A percentile compares a stretch with the other conserved stretches of the same genome.
Conservation (phyloP, 2,797 vertebrate genomes). For the Antennarius maculatus region DNA sequence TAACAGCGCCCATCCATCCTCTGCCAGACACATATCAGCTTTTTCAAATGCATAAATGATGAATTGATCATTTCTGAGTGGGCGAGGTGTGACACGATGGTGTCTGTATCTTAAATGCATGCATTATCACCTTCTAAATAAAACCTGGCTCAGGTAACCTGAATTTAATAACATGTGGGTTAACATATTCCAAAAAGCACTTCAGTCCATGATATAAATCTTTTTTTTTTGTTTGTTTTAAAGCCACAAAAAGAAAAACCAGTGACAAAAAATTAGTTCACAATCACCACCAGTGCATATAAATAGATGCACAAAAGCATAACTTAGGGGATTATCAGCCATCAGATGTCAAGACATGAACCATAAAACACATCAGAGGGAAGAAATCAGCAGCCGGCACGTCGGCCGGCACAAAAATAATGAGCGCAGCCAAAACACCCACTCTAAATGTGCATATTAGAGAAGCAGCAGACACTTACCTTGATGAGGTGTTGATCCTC, state of each 20-base stretch:
- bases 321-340: slow-evolving; percentile 14
- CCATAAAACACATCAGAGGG: slow-evolving; percentile 19
- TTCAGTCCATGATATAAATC: neutral
- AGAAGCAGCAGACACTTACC: slow-evolving; percentile 20
- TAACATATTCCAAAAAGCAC: neutral
- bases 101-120: neutral
- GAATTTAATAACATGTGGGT: neutral
- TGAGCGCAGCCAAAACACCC: slow-evolving; percentile 8
- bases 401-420: neutral
- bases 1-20: neutral
- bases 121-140: neutral
- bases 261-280: neutral
- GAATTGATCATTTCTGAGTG: neutral
- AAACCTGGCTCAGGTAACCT: neutral
- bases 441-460: slow-evolving; percentile 1
- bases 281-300: neutral
- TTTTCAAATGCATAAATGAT: too few species aligned
- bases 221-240: too few species aligned
- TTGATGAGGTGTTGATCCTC: slow-evolving; percentile 3
- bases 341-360: slow-evolving; percentile 5
- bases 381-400: slow-evolving; percentile 5
- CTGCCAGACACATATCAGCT: neutral
- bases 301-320: neutral
- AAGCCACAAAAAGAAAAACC: neutral
- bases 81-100: neutral